A percentile compares a stretch with the other conserved stretches of the same genome.
Evolutionary conservation across 2,888 invertebrate species (phyloP).

Genomic region (Thelaira solivaga): DNA sequence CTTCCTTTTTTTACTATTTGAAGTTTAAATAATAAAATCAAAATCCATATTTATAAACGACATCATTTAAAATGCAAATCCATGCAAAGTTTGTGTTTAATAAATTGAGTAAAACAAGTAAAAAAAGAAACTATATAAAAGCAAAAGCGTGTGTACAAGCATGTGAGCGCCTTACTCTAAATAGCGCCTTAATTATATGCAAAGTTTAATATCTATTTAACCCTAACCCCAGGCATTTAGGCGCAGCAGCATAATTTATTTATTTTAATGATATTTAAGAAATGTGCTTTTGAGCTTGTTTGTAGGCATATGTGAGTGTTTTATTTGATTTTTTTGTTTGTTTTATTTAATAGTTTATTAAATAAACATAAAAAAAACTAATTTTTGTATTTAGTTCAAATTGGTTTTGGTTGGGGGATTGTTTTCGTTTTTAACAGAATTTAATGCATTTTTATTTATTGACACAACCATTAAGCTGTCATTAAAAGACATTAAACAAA

Average conservation of each 20-base stretch:
- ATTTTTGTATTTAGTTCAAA: neutral
- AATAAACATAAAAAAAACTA: conserved; percentile 27
- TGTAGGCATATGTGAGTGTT: neutral
- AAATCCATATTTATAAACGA: conserved; percentile 12
- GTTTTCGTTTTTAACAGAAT: neutral
- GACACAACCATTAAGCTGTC: conserved; percentile 64
- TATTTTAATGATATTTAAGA: neutral
- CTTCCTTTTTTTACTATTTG: neutral
- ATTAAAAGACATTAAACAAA: conserved; percentile 59
- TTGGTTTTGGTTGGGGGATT: neutral
- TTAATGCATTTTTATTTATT: conserved; percentile 60
- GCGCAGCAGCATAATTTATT: neutral
- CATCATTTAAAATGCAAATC: neutral
- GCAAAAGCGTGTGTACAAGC: neutral
- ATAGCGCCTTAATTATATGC: conserved; percentile 13
- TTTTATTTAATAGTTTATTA: conserved; percentile 25
- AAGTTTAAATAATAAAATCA: neutral
- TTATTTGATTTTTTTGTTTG: conserved; percentile 12
- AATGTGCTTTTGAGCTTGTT: neutral
- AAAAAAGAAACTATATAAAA: too few species aligned
- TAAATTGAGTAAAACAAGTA: neutral
- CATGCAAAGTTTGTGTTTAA: neutral
- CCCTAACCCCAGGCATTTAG: neutral
- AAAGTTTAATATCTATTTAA: neutral
- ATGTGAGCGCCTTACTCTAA: neutral